A percentile compares a stretch with the other conserved stretches of the same genome.
Conservation (phyloP, 2,797 vertebrate species). For the Periparus ater region DNA sequence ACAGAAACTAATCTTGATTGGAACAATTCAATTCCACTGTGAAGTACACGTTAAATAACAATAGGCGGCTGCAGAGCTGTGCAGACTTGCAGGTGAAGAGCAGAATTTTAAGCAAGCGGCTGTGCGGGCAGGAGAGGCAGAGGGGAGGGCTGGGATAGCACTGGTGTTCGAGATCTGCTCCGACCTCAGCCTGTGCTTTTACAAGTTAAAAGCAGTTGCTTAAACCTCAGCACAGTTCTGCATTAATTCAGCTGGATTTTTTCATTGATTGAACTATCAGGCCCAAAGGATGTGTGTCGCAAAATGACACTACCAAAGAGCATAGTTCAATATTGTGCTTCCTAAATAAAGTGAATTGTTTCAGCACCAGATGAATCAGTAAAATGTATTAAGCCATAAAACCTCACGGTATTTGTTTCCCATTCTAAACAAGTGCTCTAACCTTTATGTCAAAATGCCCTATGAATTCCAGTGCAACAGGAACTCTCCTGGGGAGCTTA, state of each 20-base stretch:
- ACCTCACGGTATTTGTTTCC: neutral
- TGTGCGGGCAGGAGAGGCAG: neutral
- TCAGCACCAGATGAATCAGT: neutral
- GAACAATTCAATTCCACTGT: slow-evolving; percentile 25
- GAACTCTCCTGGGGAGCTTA: neutral
- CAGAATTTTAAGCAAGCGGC: slow-evolving; percentile 43
- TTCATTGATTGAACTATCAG: neutral
- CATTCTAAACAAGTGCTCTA: neutral
- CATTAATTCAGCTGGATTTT: neutral
- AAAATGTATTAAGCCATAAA: neutral
- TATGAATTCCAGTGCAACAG: neutral
- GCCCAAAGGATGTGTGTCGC: neutral
- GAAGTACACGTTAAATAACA: slow-evolving; percentile 40
- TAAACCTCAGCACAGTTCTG: neutral
- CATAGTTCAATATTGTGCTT: accelerated
- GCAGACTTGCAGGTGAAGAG: slow-evolving; percentile 56
- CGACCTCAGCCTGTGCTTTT: neutral
- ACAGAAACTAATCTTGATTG: neutral
- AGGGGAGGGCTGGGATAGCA: neutral
- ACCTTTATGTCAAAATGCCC: neutral
- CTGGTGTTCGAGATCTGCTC: neutral
- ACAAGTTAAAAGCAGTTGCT: neutral
- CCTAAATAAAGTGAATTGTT: slow-evolving; percentile 6
- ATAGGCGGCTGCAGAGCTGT: neutral
- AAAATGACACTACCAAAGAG: neutral